Evolutionary conservation across 2,797 vertebrate genomes (phyloP).

Genomic region (Hydrophis major): DNA sequence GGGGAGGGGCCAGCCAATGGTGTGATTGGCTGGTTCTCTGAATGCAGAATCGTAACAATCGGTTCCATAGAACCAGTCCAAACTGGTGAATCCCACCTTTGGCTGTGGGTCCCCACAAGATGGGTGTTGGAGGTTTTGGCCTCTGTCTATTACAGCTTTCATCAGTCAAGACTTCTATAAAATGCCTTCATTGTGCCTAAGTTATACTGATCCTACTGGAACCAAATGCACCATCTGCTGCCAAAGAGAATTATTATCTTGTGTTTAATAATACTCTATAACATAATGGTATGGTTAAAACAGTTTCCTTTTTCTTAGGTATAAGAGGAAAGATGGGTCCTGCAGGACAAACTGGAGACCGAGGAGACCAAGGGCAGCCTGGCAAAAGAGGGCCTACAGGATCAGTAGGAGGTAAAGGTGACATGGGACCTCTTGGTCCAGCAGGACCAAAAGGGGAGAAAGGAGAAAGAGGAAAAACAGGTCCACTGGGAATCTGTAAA

Average conservation of each 20-base stretch:
- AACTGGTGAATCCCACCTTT: too few relatives aligned
- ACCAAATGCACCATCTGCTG: neutral
- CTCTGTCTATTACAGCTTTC: neutral
- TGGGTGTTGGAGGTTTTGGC: neutral
- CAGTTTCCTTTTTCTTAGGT: conserved; percentile 76
- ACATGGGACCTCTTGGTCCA: conserved; percentile 74
- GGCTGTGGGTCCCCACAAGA: neutral
- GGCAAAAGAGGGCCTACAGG: conserved; percentile 92
- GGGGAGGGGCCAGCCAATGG: too few relatives aligned
- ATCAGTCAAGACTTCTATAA: neutral
- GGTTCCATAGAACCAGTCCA: too few relatives aligned
- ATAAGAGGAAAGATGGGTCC: conserved; percentile 87
- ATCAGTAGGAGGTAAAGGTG: conserved; percentile 77
- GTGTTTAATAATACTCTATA: conserved; percentile 29
- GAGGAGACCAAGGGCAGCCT: conserved; percentile 85
- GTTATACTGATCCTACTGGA: neutral
- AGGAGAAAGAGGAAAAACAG: conserved; percentile 80
- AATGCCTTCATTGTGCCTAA: neutral
- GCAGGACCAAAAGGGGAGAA: conserved; percentile 84
- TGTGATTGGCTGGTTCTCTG: too few relatives aligned
- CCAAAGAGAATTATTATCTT: conserved; percentile 31
- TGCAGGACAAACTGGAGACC: conserved; percentile 82
- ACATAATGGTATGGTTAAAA: conserved; percentile 31
- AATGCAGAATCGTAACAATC: too few relatives aligned
- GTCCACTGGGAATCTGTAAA: conserved; percentile 83